A percentile compares a stretch with the other conserved stretches of the same genome.
Evolutionary conservation across 1,140 invertebrate genomes (phyloP).

Genomic region (Procambarus clarkii): DNA sequence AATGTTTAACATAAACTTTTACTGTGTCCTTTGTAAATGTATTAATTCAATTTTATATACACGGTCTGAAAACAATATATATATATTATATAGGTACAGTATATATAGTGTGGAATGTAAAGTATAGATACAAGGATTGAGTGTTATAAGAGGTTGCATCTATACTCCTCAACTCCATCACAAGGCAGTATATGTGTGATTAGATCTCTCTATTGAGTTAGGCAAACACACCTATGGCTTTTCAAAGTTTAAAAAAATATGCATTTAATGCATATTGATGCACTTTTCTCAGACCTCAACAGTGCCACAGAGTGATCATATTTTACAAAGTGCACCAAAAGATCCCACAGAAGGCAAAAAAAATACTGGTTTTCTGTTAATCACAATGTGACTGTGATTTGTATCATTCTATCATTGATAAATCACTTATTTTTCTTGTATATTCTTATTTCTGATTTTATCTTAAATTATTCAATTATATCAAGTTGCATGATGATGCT

Average conservation of each 20-base stretch:
- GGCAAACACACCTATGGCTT: not conserved
- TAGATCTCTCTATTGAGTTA: slow-evolving; percentile 6
- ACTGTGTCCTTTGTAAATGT: not conserved
- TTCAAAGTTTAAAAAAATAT: not conserved
- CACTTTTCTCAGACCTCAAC: not conserved
- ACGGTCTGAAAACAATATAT: not conserved
- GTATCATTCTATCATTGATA: not conserved
- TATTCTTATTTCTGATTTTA: not conserved
- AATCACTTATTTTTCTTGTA: not conserved
- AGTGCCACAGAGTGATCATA: not conserved
- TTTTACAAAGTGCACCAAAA: slow-evolving; percentile 10
- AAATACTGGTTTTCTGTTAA: not conserved
- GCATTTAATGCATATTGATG: not conserved
- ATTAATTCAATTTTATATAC: not conserved
- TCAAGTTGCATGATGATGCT: slow-evolving; percentile 10
- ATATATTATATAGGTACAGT: too few relatives aligned
- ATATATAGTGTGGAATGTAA: not conserved
- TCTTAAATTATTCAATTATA: not conserved
- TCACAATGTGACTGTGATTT: not conserved
- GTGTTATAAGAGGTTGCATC: not conserved
- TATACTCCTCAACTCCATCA: not conserved
- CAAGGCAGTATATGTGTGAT: slow-evolving; percentile 21
- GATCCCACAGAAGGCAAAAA: not conserved
- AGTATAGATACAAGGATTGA: not conserved
- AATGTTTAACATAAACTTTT: not conserved